Percentiles rank a stretch among this genome's conserved stretches.
phyloP scores from a whole-genome alignment of 1,140 invertebrate species.

The Batillaria attramentaria region DNA sequence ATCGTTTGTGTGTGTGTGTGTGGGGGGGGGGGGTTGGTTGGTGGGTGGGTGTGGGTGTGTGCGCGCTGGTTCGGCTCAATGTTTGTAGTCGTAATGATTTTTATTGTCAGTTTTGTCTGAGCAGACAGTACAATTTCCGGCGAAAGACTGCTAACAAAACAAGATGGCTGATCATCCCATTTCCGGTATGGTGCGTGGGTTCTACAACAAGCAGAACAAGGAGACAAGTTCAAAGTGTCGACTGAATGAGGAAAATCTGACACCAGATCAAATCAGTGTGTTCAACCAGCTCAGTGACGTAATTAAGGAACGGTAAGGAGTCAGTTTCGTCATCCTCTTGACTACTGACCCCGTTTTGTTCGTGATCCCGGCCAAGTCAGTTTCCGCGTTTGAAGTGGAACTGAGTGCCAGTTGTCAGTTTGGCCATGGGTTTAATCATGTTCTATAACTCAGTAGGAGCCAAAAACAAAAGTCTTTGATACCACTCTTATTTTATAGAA shows the following conservation, averaged over 20 bases:
- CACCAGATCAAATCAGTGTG: not conserved
- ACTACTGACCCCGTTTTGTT: not conserved
- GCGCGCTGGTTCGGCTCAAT: too few relatives aligned
- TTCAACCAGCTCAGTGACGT: not conserved
- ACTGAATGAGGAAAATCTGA: not conserved
- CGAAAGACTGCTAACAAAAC: too few relatives aligned
- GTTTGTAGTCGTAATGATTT: too few relatives aligned
- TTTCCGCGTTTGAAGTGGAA: too few relatives aligned
- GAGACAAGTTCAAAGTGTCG: not conserved
- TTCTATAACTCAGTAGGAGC: not conserved
- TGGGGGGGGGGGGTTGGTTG: too few relatives aligned
- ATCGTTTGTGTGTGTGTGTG: too few relatives aligned
- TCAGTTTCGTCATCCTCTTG: not conserved
- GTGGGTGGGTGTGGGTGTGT: too few relatives aligned
- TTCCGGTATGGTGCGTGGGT: not conserved
- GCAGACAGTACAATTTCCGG: too few relatives aligned
- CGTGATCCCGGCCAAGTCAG: too few relatives aligned
- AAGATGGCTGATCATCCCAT: conserved; percentile 7
- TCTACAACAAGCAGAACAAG: conserved; percentile 19
- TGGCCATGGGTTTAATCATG: not conserved
- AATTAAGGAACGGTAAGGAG: not conserved
- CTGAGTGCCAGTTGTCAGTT: not conserved
- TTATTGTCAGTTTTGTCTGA: too few relatives aligned
- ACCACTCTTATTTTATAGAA: not conserved
- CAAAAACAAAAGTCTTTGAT: not conserved